Base-by-base conservation (phyloP, 2,888 invertebrate genomes). In the Dynastes maya region DNA sequence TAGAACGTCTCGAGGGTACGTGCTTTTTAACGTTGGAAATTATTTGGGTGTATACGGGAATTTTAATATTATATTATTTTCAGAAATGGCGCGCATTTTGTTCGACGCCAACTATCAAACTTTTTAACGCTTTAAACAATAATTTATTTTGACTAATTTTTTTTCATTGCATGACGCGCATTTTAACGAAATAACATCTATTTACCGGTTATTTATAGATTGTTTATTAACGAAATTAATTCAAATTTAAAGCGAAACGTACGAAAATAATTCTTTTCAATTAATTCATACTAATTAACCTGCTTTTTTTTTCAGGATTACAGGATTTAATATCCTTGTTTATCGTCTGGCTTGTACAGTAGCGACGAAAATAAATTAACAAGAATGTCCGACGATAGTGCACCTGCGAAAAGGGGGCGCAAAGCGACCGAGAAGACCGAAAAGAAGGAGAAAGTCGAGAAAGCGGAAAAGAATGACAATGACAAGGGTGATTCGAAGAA, bases 391-490 rank as follows among this genome's bases (percentile, higher is more conserved):
- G 89, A 89, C 83, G 88, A 88, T 79, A 86, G 86, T 77, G 82
- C 85, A 40, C 88, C 90, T 58, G 88, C 89, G n/a, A 90, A 91
- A 82, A 87, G 91, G 53, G 91, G 91, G 11, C 89, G 91, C 71
- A 88, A 88, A 82, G 76, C 83, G 16, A 77, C 82, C 68, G 79
- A 78, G 22, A 78, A 82, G 58, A 80, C 81, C 11, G 83, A 83
- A 27, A 78, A 80, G 37, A 78, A 76, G 55, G 55, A 55, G 55
- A 55, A 55, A 16, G 55, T 55, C 8, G 70, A 75, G n/a, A 77
- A 80, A 64, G 77, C 63, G 32, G 85, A 76, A 81, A 84, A 79
- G 82, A 82, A 13, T 83, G 86, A 74, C 84, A 74, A 45, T 40
- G 72, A 74, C 9, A 84, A 80, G 79, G 74, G 76, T 40, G 84